Conservation (phyloP, 2,113 vertebrate species). For the Acinonyx jubatus region DNA sequence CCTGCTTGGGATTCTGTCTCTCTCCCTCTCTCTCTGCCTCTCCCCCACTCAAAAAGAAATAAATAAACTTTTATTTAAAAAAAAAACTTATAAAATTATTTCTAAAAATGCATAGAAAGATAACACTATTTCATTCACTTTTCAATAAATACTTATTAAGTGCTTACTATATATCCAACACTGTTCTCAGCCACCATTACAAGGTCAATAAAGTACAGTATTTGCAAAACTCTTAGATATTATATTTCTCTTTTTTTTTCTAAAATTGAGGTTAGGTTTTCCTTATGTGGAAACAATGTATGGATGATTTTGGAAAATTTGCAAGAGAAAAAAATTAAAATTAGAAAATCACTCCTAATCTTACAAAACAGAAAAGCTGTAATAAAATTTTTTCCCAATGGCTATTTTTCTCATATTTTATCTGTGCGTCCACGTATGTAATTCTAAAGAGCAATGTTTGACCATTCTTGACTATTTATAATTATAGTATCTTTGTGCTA, state of each 20-base stretch:
- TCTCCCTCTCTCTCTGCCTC: too few relatives aligned
- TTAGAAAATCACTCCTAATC: constrained; percentile 4
- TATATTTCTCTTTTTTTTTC: background rate
- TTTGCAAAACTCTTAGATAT: background rate
- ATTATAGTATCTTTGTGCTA: constrained; percentile 12
- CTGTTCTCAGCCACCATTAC: background rate
- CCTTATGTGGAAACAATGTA: background rate
- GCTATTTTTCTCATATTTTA: background rate
- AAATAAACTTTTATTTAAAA: too few relatives aligned
- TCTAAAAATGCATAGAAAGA: background rate
- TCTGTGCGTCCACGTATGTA: background rate
- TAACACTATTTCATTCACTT: constrained; percentile 32
- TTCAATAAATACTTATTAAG: constrained; percentile 7
- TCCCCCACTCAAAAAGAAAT: too few relatives aligned
- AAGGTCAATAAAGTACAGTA: background rate
- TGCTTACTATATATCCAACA: background rate
- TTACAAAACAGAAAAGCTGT: background rate
- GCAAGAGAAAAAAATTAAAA: background rate
- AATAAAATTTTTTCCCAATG: background rate
- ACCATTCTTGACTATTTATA: background rate
- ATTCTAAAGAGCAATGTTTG: background rate
- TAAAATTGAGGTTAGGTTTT: background rate
- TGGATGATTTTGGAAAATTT: background rate
- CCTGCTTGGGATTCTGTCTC: too few relatives aligned
- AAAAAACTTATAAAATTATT: background rate